Conservation (phyloP, 2,797 vertebrate genomes). For the Xenops minutus region DNA sequence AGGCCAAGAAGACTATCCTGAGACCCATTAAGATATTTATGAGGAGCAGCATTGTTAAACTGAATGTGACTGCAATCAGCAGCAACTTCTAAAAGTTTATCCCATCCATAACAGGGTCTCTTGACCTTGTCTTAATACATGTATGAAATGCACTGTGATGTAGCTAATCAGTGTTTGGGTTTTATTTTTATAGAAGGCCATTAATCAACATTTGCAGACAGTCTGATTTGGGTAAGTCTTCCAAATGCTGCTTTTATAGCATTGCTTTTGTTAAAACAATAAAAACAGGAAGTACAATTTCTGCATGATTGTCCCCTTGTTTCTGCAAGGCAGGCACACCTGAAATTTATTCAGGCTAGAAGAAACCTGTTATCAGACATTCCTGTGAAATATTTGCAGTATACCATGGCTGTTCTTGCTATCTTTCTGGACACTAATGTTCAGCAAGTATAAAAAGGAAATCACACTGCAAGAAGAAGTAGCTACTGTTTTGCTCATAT, state of each 20-base stretch:
- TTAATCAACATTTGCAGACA: background rate
- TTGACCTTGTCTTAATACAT: background rate
- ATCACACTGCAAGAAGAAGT: background rate
- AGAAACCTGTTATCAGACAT: background rate
- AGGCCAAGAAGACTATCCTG: background rate
- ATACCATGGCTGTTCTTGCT: background rate
- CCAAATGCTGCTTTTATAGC: background rate
- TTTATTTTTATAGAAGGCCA: background rate
- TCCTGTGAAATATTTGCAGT: background rate
- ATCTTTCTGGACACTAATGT: background rate
- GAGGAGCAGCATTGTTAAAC: constrained; percentile 26
- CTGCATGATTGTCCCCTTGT: background rate
- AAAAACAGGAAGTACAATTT: background rate
- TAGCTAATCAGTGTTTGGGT: background rate
- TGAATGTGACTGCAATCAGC: constrained; percentile 22
- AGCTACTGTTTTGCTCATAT: background rate
- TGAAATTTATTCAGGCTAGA: background rate
- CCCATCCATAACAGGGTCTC: background rate
- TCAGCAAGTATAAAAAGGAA: background rate
- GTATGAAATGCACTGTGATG: background rate
- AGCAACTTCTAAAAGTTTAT: constrained; percentile 17
- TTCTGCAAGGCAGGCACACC: background rate
- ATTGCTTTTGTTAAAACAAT: background rate
- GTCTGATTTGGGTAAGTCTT: background rate
- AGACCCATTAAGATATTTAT: constrained; percentile 43